phyloP scores from a whole-genome alignment of 2,888 invertebrate genomes.

The Cacoxenus indagator region DNA sequence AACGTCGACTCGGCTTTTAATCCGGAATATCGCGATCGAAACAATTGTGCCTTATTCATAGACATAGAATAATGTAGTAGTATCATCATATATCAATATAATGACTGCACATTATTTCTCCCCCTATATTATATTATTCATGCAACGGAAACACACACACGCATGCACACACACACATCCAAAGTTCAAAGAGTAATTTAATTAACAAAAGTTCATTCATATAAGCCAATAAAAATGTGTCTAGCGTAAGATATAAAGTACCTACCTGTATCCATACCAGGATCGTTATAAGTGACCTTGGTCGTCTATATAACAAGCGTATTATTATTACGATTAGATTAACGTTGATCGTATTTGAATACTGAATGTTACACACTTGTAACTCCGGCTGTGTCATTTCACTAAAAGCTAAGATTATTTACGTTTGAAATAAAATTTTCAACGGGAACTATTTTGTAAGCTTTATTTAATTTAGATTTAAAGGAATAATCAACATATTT shows the following conservation, averaged over 20 bases:
- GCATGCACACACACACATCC: neutral
- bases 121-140: neutral
- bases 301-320: neutral
- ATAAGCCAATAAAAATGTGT: neutral
- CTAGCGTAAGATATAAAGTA: conserved; percentile 4
- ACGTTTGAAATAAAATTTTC: conserved; percentile 6
- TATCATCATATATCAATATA: neutral
- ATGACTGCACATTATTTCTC: neutral
- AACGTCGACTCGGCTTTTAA: conserved; percentile 1
- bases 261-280: neutral
- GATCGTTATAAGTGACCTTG: neutral
- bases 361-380: neutral
- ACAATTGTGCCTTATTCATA: conserved; percentile 41
- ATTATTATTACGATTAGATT: conserved; percentile 12
- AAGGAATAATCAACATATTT: neutral
- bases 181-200: conserved; percentile 6
- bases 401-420: neutral
- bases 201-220: neutral
- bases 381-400: conserved; percentile 19
- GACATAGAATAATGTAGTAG: conserved; percentile 46
- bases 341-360: conserved; percentile 5
- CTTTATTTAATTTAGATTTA: neutral
- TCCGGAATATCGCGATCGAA: conserved; percentile 29
- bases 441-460: neutral
- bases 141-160: neutral